These are phyloP conservation scores for Grammatotria lemairii DNA, from an alignment of 2,113 vertebrate genomes.

Conservation along the genomic window DNA sequence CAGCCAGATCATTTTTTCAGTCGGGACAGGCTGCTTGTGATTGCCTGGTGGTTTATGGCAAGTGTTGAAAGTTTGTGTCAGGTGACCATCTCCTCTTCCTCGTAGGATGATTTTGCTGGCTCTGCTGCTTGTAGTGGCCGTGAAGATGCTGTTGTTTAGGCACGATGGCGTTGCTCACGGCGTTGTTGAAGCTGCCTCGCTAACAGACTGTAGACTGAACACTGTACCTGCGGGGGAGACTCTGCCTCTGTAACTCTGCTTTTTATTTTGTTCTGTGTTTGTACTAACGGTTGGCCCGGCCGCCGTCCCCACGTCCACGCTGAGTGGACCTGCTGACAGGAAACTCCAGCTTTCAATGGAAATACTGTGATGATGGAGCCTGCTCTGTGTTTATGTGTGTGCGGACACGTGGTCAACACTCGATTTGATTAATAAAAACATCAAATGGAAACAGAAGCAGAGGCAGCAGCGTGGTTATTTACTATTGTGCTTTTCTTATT, in stretches of 20 bases:
- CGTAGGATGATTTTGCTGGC: neutral
- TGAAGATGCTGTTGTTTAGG: neutral
- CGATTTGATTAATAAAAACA: constrained; percentile 67
- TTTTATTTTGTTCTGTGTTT: constrained; percentile 29
- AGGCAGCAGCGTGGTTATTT: neutral
- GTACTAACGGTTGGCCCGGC: constrained; percentile 20
- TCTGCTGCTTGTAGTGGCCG: neutral
- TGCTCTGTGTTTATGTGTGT: neutral
- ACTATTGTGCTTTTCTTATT: neutral
- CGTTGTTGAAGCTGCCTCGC: constrained; percentile 22
- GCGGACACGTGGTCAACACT: constrained; percentile 22
- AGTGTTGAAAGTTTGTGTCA: neutral
- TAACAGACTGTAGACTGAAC: constrained; percentile 45
- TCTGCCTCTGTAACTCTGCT: constrained; percentile 17
- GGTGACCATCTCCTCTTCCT: neutral
- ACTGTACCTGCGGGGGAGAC: constrained; percentile 42
- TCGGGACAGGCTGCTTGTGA: neutral
- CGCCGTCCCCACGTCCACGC: neutral
- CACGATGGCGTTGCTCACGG: neutral
- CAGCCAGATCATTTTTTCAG: neutral
- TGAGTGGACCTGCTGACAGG: neutral
- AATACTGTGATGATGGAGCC: constrained; percentile 48
- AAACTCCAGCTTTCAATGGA: constrained; percentile 18
- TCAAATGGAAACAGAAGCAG: constrained; percentile 27
- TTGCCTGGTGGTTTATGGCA: neutral